Conservation (phyloP, 2,113 vertebrate species). For the Ceyx margarethae region DNA sequence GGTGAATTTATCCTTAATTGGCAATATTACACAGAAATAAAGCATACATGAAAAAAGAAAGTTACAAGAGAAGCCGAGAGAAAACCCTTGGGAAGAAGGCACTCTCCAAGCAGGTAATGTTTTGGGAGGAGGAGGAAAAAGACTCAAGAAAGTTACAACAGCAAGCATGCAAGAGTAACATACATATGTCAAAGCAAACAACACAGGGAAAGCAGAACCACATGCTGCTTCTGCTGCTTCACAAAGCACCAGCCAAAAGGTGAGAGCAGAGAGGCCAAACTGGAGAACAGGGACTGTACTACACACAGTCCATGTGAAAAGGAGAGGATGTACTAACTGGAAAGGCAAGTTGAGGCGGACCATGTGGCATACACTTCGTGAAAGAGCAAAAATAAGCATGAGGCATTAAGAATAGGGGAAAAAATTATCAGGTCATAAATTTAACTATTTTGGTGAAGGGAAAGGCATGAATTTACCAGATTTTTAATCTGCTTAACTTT, state of each 20-base stretch:
- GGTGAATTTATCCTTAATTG: background rate
- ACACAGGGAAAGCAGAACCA: background rate
- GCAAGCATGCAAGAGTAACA: background rate
- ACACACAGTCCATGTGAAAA: rapidly evolving
- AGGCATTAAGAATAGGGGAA: background rate
- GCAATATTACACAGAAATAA: background rate
- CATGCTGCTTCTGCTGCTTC: rapidly evolving
- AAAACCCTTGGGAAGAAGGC: background rate
- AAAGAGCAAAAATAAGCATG: background rate
- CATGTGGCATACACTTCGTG: rapidly evolving
- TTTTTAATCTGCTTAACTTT: background rate
- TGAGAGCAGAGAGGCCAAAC: rapidly evolving
- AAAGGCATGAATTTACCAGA: background rate
- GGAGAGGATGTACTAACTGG: background rate
- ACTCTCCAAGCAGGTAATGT: background rate
- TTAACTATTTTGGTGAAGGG: background rate
- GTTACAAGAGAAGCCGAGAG: background rate
- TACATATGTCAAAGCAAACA: background rate
- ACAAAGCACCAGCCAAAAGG: background rate
- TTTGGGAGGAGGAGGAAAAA: background rate
- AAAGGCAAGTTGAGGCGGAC: slow-evolving; percentile 1
- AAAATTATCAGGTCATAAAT: background rate
- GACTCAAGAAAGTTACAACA: background rate
- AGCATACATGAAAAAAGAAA: background rate
- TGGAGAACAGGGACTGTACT: background rate